Conservation (phyloP, 2,113 vertebrate genomes). For the Trogon surrucura region DNA sequence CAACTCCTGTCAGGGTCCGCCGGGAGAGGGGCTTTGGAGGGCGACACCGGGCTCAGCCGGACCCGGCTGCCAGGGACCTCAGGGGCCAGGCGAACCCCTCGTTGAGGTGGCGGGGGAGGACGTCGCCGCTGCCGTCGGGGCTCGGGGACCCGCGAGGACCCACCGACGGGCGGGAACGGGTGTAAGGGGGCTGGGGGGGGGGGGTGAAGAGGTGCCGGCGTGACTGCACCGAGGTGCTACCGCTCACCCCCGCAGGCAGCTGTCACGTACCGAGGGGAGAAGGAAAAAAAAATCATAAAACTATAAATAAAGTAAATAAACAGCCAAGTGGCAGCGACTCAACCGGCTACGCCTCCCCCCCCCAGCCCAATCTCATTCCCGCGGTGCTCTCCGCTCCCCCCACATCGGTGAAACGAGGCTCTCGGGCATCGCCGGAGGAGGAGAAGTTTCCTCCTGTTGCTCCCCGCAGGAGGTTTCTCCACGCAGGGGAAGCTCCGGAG, state of each 20-base stretch:
- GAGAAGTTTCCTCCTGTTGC: background rate
- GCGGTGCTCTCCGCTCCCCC: background rate
- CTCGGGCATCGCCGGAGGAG: background rate
- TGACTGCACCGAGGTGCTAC: background rate
- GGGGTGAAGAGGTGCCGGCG: background rate
- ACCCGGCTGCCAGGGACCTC: no score
- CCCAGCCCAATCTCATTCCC: no score
- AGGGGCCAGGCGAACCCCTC: background rate
- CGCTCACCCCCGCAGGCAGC: background rate
- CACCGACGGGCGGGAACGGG: background rate
- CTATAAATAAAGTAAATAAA: background rate
- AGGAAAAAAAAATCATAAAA: background rate
- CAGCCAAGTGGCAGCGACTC: background rate
- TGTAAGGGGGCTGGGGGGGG: no score
- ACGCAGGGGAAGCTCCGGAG: background rate
- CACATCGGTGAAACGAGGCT: background rate
- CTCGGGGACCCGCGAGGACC: background rate
- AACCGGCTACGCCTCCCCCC: background rate
- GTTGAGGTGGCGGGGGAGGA: background rate
- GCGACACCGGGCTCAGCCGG: background rate
- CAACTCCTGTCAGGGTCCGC: background rate
- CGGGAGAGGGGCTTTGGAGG: background rate
- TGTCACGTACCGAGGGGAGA: background rate
- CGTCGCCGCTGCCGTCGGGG: background rate
- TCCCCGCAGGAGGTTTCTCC: background rate